Evolutionary conservation across 2,113 vertebrate genomes (phyloP).

Genomic region (Erythrocebus patas): DNA sequence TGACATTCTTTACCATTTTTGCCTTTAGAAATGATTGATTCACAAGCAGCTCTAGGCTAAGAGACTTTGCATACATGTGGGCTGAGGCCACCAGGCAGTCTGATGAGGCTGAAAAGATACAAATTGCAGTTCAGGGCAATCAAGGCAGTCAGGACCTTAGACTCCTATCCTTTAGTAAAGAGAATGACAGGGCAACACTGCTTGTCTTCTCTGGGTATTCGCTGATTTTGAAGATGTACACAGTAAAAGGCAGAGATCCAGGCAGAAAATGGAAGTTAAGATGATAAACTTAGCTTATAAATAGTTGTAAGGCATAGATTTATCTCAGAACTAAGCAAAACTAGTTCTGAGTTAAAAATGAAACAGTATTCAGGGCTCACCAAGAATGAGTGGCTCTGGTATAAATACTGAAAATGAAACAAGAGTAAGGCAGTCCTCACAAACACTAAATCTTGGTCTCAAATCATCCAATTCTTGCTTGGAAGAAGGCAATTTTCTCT

Average conservation of each 20-base stretch:
- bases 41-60: background rate
- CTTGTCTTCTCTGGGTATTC: background rate
- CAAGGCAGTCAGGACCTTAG: background rate
- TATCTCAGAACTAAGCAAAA: background rate
- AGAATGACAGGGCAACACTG: background rate
- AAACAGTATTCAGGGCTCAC: background rate
- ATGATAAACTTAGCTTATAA: background rate
- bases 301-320: background rate
- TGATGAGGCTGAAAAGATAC: background rate
- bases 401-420: background rate
- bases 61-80: fast-evolving
- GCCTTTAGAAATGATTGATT: background rate
- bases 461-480: background rate
- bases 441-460: background rate
- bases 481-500: background rate
- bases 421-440: background rate
- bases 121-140: background rate
- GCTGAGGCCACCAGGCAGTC: background rate
- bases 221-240: background rate
- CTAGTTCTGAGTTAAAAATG: background rate
- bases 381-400: background rate
- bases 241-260: background rate
- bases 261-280: background rate
- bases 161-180: background rate
- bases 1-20: background rate